Percentiles rank a stretch among this genome's conserved stretches.
Evolutionary conservation across 2,888 invertebrate species (phyloP).

Genomic region (Eilema griseolum): DNA sequence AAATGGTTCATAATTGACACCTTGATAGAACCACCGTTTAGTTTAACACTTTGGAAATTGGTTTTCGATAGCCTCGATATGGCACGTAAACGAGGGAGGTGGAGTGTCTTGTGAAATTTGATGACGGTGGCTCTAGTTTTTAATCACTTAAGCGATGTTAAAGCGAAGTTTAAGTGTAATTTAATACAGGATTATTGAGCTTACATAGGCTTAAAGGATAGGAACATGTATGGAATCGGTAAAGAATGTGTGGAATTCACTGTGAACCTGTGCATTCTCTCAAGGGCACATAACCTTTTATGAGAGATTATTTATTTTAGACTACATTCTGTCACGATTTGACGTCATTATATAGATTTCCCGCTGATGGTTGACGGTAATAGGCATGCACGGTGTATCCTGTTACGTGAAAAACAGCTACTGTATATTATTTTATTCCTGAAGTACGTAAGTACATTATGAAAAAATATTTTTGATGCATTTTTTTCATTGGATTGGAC

Average conservation of each 20-base stretch:
- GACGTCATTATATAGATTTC: neutral
- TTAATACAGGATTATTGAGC: constrained; percentile 6
- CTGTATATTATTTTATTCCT: too few relatives aligned
- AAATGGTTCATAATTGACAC: constrained; percentile 27
- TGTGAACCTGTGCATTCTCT: neutral
- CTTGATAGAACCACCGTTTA: constrained; percentile 17
- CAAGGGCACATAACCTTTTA: neutral
- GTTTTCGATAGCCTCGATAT: constrained; percentile 41
- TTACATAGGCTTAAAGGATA: neutral
- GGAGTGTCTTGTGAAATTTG: constrained; percentile 27
- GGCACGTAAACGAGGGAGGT: constrained; percentile 38
- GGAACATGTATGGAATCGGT: neutral
- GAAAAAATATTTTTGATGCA: too few relatives aligned
- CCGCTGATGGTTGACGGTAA: neutral
- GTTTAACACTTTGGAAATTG: constrained; percentile 34
- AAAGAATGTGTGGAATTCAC: neutral
- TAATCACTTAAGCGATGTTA: constrained; percentile 13
- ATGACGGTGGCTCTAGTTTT: constrained; percentile 13
- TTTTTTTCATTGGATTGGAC: neutral
- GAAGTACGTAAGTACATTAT: too few relatives aligned
- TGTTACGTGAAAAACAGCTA: neutral
- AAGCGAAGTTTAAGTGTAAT: constrained; percentile 11
- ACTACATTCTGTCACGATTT: neutral
- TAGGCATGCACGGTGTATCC: neutral
- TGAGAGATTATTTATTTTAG: neutral